Percentiles rank a stretch among this genome's conserved stretches.
These are phyloP conservation scores for Mastigias papua DNA, from an alignment of 30 jellyfish, hydroid and myxozoan species.

Conservation along the genomic window DNA sequence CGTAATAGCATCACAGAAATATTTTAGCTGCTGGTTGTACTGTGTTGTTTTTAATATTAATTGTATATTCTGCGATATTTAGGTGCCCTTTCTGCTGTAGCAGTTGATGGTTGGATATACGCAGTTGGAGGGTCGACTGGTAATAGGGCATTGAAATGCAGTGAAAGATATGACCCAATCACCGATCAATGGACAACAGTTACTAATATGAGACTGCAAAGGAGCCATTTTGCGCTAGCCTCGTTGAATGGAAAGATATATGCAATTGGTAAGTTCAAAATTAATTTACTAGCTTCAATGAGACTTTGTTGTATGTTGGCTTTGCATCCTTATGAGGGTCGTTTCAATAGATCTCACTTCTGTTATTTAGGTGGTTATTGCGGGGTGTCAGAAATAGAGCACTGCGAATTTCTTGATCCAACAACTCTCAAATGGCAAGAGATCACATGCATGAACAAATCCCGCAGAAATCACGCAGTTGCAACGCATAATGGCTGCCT, in stretches of 20 bases:
- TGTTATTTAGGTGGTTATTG: slow-evolving; percentile 77
- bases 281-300: too few species aligned
- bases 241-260: slow-evolving; percentile 65
- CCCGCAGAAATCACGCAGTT: slow-evolving; percentile 92
- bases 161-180: slow-evolving; percentile 85
- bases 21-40: too few species aligned
- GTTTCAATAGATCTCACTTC: too few species aligned
- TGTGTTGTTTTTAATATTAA: too few species aligned
- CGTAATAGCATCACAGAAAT: too few species aligned
- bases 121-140: slow-evolving; percentile 87
- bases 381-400: slow-evolving; percentile 88
- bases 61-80: too few species aligned
- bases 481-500: slow-evolving; percentile 71
- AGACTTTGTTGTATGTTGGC: too few species aligned
- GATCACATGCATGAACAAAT: slow-evolving; percentile 84
- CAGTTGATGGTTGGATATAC: slow-evolving; percentile 89
- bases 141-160: slow-evolving; percentile 63
- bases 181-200: slow-evolving; percentile 80
- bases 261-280: slow-evolving; percentile 84
- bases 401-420: slow-evolving; percentile 88
- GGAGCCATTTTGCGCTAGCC: slow-evolving; percentile 88
- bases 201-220: slow-evolving; percentile 84
- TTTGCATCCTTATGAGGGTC: too few species aligned
- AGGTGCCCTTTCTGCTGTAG: slow-evolving; percentile 84
- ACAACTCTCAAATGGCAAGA: slow-evolving; percentile 70